Evolutionary conservation across 2,888 invertebrate species (phyloP).

Genomic region (Melieria omissa): DNA sequence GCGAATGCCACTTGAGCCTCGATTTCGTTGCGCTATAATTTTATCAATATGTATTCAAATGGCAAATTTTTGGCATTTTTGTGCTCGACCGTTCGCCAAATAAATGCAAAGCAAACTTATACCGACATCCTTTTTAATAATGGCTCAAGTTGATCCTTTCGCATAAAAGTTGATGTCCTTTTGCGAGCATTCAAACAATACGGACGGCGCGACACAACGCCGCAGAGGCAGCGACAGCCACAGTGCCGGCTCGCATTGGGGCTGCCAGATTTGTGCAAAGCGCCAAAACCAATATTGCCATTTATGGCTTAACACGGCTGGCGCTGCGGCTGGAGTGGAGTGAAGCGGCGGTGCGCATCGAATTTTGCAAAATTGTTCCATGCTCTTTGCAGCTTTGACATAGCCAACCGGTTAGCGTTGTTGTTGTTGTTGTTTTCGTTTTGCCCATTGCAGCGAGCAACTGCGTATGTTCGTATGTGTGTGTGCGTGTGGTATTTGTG

Average conservation of each 20-base stretch:
- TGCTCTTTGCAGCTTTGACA: no score
- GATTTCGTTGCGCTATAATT: constrained; percentile 11
- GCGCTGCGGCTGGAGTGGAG: neutral
- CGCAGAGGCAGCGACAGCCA: no score
- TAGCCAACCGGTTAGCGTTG: no score
- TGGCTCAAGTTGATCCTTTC: constrained; percentile 34
- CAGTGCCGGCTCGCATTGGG: neutral
- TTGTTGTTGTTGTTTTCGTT: no score
- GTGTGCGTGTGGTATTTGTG: constrained; percentile 1
- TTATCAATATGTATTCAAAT: constrained; percentile 35
- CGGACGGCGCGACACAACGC: no score
- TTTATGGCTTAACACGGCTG: constrained; percentile 20
- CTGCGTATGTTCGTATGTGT: no score
- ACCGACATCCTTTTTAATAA: constrained; percentile 34
- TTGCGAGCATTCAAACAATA: constrained; percentile 12
- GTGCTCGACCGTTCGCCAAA: neutral
- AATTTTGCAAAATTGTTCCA: no score
- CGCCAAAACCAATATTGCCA: constrained; percentile 28
- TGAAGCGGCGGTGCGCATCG: no score
- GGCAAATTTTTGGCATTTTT: constrained; percentile 25
- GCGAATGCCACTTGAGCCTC: neutral
- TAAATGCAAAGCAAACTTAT: constrained; percentile 9
- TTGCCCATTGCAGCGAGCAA: no score
- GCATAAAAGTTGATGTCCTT: constrained; percentile 39
- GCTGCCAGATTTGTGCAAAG: constrained; percentile 26